Evolutionary conservation across 2,888 invertebrate species (phyloP), one percentile per base, ranked within the genome.

Genomic region (Himalopsyche kuldschensis): DNA sequence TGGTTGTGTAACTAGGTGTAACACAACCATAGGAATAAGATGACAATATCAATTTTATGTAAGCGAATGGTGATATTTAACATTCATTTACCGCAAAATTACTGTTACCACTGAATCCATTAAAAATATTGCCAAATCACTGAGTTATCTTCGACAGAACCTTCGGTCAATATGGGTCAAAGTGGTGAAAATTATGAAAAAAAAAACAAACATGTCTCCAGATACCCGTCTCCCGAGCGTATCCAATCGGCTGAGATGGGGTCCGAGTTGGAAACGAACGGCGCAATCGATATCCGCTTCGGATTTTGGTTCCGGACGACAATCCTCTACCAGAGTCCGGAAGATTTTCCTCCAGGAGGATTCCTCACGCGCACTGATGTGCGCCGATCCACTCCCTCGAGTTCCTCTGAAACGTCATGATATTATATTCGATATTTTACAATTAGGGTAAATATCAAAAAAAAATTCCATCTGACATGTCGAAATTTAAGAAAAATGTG

Each of bases 331-430:
- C 97, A 97, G 89, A 97, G 95, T 75, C 93, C 94, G 81, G 96
- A 95, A 17, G 97, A 97, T 89, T 95, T 95, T 79, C 97, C 97
- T 87, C 97, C 97, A 1, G 97, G 97, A 10, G 97, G 97, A 92
- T 97, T 96, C 89, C 95, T 93, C 4, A 97, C 96, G 87, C 96
- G 95, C 84, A 97, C 97, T 83, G 95, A 96, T 0, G 96, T 94
- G 88, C 96, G 95, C 87, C 94, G 93, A 82, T 94, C 94, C 17
- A 92, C 90, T 80, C 95, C 95, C 90, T 95, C 96, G 31, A 94
- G 89, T 88, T 96, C 96, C 92, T 95, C 96, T 96, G 93, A 17
- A 92, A 93, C 86, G 86, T 77, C 81, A 88, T 87, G 86, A 86
- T 79, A 86, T 86, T 69, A 79, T 32, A 30, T 30, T 77, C 76